Conservation (phyloP, 2,888 invertebrate species). For the Monochamus alternatus region DNA sequence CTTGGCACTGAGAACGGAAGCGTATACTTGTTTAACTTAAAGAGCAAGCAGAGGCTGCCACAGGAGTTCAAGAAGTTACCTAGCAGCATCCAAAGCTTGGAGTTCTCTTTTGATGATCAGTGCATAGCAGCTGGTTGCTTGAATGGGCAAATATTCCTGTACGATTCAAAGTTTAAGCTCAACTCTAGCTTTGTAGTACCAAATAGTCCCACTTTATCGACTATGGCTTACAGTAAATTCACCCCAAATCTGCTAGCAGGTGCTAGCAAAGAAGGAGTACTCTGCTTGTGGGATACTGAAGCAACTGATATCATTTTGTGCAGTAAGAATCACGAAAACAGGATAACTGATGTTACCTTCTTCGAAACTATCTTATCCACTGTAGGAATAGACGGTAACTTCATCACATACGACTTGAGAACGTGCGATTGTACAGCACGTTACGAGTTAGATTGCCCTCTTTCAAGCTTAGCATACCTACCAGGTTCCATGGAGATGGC, state of each 20-base stretch:
- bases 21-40: conserved; percentile 58
- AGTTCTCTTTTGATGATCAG: conserved; percentile 60
- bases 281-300: conserved; percentile 56
- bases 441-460: conserved; percentile 53
- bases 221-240: conserved; percentile 50
- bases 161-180: conserved; percentile 51
- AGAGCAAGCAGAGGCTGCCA: conserved; percentile 9
- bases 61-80: conserved; percentile 49
- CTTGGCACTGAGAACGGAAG: conserved; percentile 60
- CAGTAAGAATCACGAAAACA: conserved; percentile 48
- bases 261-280: conserved; percentile 54
- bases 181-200: conserved; percentile 56
- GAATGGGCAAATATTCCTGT: conserved; percentile 54
- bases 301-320: conserved; percentile 48
- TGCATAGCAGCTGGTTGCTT: conserved; percentile 55
- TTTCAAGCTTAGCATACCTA: conserved; percentile 54
- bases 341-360: conserved; percentile 57
- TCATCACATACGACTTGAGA: conserved; percentile 55
- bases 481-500: conserved; percentile 54
- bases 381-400: conserved; percentile 56
- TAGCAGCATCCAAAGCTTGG: conserved; percentile 57
- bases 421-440: conserved; percentile 40
- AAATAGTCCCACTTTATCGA: conserved; percentile 53
- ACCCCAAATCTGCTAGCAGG: conserved; percentile 52
- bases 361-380: conserved; percentile 51